phyloP scores from a whole-genome alignment of 2,797 vertebrate genomes.

The Sebastes ruberrimus region DNA sequence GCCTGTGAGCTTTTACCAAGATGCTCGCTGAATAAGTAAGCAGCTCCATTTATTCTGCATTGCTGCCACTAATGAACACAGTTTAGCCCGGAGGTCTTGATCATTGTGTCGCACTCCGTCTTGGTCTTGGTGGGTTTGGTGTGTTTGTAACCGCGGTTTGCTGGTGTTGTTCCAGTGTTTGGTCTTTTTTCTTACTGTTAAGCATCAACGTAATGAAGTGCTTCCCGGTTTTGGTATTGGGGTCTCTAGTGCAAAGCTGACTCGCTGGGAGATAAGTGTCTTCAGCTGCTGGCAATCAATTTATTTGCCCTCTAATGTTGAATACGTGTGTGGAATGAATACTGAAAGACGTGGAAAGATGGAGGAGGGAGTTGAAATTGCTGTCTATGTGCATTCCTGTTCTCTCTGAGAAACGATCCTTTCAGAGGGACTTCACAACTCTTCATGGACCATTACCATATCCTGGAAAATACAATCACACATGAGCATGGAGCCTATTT shows the following conservation, averaged over 20 bases:
- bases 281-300: constrained; percentile 81
- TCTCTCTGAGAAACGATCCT: constrained; percentile 67
- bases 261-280: constrained; percentile 75
- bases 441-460: constrained; percentile 73
- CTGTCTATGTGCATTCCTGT: constrained; percentile 46
- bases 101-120: constrained; percentile 64
- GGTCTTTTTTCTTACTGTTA: constrained; percentile 61
- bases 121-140: constrained; percentile 50
- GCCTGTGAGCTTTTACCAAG: constrained; percentile 59
- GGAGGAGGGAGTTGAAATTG: constrained; percentile 54
- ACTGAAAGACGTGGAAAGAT: constrained; percentile 56
- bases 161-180: constrained; percentile 62
- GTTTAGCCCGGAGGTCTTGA: constrained; percentile 69
- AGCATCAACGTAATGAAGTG: constrained; percentile 73
- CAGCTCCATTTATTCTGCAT: constrained; percentile 75
- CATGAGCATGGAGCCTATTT: constrained; percentile 49
- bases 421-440: constrained; percentile 64
- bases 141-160: constrained; percentile 51
- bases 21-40: constrained; percentile 76
- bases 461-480: constrained; percentile 71
- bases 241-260: constrained; percentile 68
- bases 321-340: constrained; percentile 73
- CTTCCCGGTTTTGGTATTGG: constrained; percentile 70
- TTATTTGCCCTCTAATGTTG: constrained; percentile 77
- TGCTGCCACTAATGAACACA: constrained; percentile 76